Percentiles rank a stretch among this genome's conserved stretches.
These are phyloP conservation scores for Timema podura DNA, from an alignment of 2,888 invertebrate species.

Conservation along the genomic window DNA sequence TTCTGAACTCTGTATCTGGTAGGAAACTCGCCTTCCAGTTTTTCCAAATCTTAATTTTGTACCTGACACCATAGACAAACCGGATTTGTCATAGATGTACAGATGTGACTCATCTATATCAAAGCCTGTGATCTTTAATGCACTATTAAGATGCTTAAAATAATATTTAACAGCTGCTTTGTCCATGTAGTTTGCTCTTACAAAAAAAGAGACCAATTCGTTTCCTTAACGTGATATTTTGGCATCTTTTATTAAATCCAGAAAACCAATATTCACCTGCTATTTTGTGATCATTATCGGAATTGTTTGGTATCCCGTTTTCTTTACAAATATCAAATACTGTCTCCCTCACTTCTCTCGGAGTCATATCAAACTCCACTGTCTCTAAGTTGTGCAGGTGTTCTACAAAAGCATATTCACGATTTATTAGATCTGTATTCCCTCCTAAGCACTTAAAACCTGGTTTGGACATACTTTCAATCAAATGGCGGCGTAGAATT, in stretches of 20 bases:
- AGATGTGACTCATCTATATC: background rate
- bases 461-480: constrained; percentile 9
- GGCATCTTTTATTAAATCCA: background rate
- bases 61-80: background rate
- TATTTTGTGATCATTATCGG: background rate
- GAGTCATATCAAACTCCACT: background rate
- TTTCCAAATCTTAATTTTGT: background rate
- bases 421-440: constrained; percentile 8
- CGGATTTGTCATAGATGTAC: background rate
- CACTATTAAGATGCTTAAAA: background rate
- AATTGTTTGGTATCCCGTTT: background rate
- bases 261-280: constrained; percentile 9
- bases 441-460: background rate
- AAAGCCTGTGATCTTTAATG: background rate
- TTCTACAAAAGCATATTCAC: background rate
- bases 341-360: constrained; percentile 4
- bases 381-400: constrained; percentile 3
- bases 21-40: constrained; percentile 2
- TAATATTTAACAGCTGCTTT: constrained; percentile 2
- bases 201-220: background rate
- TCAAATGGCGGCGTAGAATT: constrained; percentile 4
- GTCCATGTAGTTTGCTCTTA: background rate
- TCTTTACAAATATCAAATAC: background rate
- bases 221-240: background rate
- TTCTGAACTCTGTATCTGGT: constrained; percentile 10